Percentiles rank a stretch among this genome's conserved stretches.
These are phyloP conservation scores for Micrasema longulum DNA, from an alignment of 1,140 invertebrate genomes.

Conservation along the genomic window DNA sequence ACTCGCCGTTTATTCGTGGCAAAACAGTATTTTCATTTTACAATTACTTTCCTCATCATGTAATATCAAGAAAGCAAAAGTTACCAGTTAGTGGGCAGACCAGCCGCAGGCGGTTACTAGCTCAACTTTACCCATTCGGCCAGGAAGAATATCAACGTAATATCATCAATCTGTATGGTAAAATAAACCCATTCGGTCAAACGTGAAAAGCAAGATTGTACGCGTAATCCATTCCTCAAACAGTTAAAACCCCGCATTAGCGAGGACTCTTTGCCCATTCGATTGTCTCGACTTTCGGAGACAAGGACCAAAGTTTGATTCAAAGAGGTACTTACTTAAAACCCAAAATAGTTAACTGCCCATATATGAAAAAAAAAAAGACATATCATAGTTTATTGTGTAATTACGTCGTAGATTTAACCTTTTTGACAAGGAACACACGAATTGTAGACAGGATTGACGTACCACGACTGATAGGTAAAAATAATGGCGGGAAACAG, in stretches of 20 bases:
- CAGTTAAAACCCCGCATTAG: too few species aligned
- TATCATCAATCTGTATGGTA: too few species aligned
- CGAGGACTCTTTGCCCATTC: too few species aligned
- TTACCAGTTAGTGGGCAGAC: slow-evolving; percentile 11
- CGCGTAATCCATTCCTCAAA: too few species aligned
- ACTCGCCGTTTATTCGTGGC: too few species aligned
- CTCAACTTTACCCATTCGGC: neutral
- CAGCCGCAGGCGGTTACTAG: slow-evolving; percentile 12
- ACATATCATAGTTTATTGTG: neutral
- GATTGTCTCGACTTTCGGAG: neutral
- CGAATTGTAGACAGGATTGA: neutral
- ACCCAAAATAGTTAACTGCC: neutral
- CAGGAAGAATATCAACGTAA: too few species aligned
- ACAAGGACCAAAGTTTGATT: slow-evolving; percentile 17
- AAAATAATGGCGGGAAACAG: slow-evolving; percentile 23
- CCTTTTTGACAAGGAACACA: slow-evolving; percentile 8
- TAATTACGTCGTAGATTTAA: neutral
- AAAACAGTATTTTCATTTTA: too few species aligned
- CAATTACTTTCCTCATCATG: neutral
- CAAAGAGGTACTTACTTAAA: neutral
- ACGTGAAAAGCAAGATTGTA: too few species aligned
- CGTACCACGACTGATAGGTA: neutral
- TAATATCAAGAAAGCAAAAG: neutral
- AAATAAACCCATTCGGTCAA: too few species aligned
- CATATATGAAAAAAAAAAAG: too few species aligned